Conservation (phyloP, 2,113 vertebrate genomes). For the Rutilus rutilus region DNA sequence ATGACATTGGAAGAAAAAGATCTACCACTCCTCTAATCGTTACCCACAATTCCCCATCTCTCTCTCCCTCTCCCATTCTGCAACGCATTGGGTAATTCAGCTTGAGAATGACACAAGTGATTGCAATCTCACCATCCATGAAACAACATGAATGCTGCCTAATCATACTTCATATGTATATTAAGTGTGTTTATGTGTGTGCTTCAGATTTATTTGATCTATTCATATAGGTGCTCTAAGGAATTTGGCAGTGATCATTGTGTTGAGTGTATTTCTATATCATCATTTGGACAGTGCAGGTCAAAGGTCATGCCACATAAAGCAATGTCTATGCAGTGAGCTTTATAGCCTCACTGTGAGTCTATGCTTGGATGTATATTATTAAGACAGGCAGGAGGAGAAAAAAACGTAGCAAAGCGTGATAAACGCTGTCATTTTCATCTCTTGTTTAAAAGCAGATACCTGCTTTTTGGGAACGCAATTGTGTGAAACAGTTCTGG, state of each 20-base stretch:
- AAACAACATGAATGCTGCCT: neutral
- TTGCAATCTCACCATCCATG: conserved; percentile 14
- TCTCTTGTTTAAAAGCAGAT: too few relatives aligned
- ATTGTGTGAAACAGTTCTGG: too few relatives aligned
- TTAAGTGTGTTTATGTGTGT: neutral
- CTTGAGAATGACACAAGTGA: conserved; percentile 31
- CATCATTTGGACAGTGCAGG: neutral
- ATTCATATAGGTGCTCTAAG: neutral
- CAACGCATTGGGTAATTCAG: neutral
- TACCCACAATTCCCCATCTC: neutral
- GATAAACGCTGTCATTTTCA: too few relatives aligned
- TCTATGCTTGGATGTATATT: neutral
- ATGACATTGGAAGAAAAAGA: neutral
- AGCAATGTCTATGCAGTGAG: neutral
- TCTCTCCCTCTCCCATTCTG: neutral
- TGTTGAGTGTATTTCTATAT: neutral
- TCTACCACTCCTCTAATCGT: neutral
- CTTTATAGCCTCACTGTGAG: neutral
- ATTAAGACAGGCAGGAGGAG: neutral
- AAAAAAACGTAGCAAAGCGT: neutral
- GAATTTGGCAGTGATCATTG: neutral
- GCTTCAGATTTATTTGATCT: neutral
- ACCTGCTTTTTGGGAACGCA: too few relatives aligned
- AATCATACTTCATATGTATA: conserved; percentile 11
- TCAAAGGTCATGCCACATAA: conserved; percentile 15